Percentiles rank a stretch among this genome's conserved stretches.
These are phyloP conservation scores for Ernsta delagoae DNA, from an alignment of 2,888 invertebrate genomes.

Conservation along the genomic window DNA sequence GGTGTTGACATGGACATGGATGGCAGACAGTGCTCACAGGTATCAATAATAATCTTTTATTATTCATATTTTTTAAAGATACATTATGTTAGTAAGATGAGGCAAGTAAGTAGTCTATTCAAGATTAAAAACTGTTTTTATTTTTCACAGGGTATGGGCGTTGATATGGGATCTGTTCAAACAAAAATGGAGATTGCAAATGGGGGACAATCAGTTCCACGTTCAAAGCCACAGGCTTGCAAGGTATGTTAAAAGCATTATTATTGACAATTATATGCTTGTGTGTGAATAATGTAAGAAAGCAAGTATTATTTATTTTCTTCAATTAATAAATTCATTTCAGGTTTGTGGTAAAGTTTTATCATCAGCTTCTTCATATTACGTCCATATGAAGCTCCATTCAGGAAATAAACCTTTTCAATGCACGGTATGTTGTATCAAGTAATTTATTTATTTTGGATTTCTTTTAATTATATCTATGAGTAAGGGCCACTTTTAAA, in stretches of 20 bases:
- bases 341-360: slow-evolving; percentile 90
- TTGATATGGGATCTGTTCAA: no score
- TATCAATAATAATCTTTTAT: slow-evolving; percentile 43
- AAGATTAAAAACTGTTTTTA: not conserved
- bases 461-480: no score
- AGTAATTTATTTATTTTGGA: not conserved
- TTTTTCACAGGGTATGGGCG: slow-evolving; percentile 70
- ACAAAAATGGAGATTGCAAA: slow-evolving; percentile 78
- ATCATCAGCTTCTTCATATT: slow-evolving; percentile 91
- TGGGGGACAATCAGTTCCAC: slow-evolving; percentile 73
- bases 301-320: slow-evolving; percentile 1
- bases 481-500: no score
- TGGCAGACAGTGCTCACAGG: slow-evolving; percentile 78
- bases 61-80: no score
- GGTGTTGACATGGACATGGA: slow-evolving; percentile 82
- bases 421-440: slow-evolving; percentile 83
- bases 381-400: slow-evolving; percentile 93
- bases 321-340: slow-evolving; percentile 42
- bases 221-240: slow-evolving; percentile 90
- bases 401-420: slow-evolving; percentile 92
- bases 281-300: not conserved
- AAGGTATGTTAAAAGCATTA: slow-evolving; percentile 71
- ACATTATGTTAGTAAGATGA: no score
- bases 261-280: not conserved
- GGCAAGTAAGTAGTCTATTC: no score